phyloP scores from a whole-genome alignment of 1,140 invertebrate species.

The Teleogryllus occipitalis region DNA sequence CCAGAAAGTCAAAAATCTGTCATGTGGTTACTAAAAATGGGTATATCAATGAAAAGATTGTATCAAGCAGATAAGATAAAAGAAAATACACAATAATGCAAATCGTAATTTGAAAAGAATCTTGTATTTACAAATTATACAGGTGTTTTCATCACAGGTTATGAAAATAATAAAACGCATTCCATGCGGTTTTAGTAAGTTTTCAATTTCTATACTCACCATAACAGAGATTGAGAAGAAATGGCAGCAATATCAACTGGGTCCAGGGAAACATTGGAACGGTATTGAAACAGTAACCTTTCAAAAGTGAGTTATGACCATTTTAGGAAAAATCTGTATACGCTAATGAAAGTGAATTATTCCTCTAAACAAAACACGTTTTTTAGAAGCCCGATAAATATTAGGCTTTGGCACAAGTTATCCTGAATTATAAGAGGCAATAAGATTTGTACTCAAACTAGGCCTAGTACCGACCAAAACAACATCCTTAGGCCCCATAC shows the following conservation, averaged over 20 bases:
- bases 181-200: neutral
- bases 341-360: neutral
- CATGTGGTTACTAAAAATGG: neutral
- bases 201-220: conserved; percentile 1
- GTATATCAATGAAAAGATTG: neutral
- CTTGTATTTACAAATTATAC: neutral
- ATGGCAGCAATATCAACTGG: neutral
- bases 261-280: conserved; percentile 16
- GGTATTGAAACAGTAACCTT: neutral
- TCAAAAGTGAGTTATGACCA: neutral
- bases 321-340: neutral
- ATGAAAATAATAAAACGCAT: neutral
- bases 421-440: neutral
- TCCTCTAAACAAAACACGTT: neutral
- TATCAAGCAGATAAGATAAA: neutral
- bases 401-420: conserved; percentile 13
- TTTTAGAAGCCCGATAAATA: neutral
- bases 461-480: conserved; percentile 8
- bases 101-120: neutral
- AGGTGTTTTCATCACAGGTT: neutral
- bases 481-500: neutral
- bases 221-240: conserved; percentile 11
- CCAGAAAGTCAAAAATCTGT: too few species aligned
- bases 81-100: neutral
- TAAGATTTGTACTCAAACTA: conserved; percentile 17